phyloP scores from a whole-genome alignment of 2,888 invertebrate species.

The Cylloceria caligata region DNA sequence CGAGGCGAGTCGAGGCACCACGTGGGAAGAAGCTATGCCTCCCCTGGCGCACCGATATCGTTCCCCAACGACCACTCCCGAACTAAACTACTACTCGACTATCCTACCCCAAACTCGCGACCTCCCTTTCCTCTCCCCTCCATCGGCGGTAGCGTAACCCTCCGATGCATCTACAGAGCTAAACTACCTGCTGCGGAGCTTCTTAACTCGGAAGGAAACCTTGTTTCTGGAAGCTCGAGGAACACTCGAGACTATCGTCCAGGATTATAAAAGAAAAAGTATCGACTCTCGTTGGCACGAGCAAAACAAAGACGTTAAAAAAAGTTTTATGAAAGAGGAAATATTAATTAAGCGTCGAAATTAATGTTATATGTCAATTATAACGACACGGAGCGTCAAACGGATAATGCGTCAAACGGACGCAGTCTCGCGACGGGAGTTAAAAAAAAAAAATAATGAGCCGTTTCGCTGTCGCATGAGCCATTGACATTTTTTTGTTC shows the following conservation, averaged over 20 bases:
- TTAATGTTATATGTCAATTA: not conserved
- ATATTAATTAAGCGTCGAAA: constrained; percentile 19
- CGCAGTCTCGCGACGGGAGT: not conserved
- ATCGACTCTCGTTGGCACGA: constrained; percentile 4
- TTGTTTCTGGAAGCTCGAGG: constrained; percentile 1
- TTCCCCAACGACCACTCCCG: constrained; percentile 83
- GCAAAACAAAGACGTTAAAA: not conserved
- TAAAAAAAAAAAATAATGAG: constrained; percentile 11
- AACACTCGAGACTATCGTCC: not conserved
- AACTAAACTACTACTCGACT: constrained; percentile 83
- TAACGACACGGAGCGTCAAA: constrained; percentile 11
- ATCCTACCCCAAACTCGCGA: constrained; percentile 72
- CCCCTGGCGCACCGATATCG: constrained; percentile 82
- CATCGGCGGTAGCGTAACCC: constrained; percentile 30
- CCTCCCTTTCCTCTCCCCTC: constrained; percentile 38
- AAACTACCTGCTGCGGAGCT: constrained; percentile 44
- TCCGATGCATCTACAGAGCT: constrained; percentile 48
- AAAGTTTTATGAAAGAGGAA: not conserved
- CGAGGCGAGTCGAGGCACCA: constrained; percentile 79
- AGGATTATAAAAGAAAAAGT: constrained; percentile 7
- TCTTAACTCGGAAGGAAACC: constrained; percentile 8
- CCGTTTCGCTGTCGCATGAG: constrained; percentile 21
- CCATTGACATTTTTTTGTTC: constrained; percentile 40
- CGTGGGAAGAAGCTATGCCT: constrained; percentile 83
- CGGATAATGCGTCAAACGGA: constrained; percentile 10